Percentiles rank a stretch among this genome's conserved stretches.
These are phyloP conservation scores for Hipparchia semele DNA, from an alignment of 2,888 invertebrate species.

Conservation along the genomic window DNA sequence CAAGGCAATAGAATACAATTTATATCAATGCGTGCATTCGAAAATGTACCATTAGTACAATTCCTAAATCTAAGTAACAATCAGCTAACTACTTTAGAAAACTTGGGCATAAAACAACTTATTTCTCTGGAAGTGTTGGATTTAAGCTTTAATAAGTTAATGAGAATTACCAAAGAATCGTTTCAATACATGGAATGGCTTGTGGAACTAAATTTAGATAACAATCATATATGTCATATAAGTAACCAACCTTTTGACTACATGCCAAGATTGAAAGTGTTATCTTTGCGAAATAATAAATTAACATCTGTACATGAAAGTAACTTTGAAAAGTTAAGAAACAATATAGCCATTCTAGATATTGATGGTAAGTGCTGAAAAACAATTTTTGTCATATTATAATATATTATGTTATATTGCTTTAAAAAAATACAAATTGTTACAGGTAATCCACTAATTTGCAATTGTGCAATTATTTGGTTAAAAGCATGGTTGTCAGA, in stretches of 20 bases:
- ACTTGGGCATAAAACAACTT: slow-evolving; percentile 88
- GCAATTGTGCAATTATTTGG: slow-evolving; percentile 93
- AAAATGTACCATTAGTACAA: slow-evolving; percentile 89
- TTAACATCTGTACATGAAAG: slow-evolving; percentile 88
- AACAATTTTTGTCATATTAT: background rate
- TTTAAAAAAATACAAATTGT: slow-evolving; percentile 37
- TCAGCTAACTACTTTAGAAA: slow-evolving; percentile 88
- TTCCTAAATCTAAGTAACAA: slow-evolving; percentile 93
- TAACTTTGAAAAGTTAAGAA: slow-evolving; percentile 88
- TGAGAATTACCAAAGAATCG: slow-evolving; percentile 86
- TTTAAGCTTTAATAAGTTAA: slow-evolving; percentile 90
- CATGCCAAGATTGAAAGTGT: slow-evolving; percentile 92
- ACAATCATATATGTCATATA: slow-evolving; percentile 91
- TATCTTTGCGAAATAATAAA: slow-evolving; percentile 90
- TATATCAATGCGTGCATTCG: slow-evolving; percentile 89
- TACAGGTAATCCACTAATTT: slow-evolving; percentile 91
- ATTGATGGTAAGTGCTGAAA: slow-evolving; percentile 86
- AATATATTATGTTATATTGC: background rate
- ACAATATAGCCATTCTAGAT: slow-evolving; percentile 92
- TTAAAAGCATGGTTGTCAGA: slow-evolving; percentile 92
- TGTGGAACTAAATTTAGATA: slow-evolving; percentile 92
- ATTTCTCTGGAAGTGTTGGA: slow-evolving; percentile 93
- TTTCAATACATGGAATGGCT: slow-evolving; percentile 91
- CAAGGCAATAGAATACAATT: slow-evolving; percentile 90
- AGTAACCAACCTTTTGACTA: slow-evolving; percentile 91